Conservation (phyloP, 2,888 invertebrate genomes). For the Escarpia spicata region DNA sequence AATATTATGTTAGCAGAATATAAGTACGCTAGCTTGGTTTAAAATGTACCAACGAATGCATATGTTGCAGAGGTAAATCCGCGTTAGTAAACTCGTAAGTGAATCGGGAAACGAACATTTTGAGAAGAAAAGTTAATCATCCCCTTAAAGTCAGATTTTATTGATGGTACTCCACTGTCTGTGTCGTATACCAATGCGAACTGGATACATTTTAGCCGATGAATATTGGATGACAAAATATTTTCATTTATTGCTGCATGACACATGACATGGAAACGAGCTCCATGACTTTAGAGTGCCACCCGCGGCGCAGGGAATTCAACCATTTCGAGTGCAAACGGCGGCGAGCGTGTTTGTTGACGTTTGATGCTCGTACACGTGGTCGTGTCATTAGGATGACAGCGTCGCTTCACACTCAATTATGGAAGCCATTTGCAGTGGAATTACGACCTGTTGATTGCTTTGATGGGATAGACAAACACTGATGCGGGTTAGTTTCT, state of each 20-base stretch:
- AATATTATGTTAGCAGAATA: no score
- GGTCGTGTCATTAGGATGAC: constrained; percentile 4
- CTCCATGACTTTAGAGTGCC: neutral
- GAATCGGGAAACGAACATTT: neutral
- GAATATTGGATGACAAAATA: neutral
- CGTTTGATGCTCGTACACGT: neutral
- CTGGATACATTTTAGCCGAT: neutral
- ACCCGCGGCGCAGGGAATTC: neutral
- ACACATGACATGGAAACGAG: neutral
- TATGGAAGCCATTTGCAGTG: neutral
- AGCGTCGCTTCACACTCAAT: constrained; percentile 3
- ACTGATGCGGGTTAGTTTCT: neutral
- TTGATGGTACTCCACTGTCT: neutral
- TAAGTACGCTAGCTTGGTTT: neutral
- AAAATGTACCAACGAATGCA: neutral
- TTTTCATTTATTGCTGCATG: neutral
- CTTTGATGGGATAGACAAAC: neutral
- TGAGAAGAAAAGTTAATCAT: neutral
- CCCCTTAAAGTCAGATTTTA: neutral
- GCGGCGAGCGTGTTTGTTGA: neutral
- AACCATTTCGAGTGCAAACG: constrained; percentile 11
- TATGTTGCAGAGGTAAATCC: neutral
- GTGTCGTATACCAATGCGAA: neutral
- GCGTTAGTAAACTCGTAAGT: neutral
- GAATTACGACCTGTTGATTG: neutral